Evolutionary conservation across 2,113 vertebrate genomes (phyloP).

Genomic region (Rhynchopsitta pachyrhyncha): DNA sequence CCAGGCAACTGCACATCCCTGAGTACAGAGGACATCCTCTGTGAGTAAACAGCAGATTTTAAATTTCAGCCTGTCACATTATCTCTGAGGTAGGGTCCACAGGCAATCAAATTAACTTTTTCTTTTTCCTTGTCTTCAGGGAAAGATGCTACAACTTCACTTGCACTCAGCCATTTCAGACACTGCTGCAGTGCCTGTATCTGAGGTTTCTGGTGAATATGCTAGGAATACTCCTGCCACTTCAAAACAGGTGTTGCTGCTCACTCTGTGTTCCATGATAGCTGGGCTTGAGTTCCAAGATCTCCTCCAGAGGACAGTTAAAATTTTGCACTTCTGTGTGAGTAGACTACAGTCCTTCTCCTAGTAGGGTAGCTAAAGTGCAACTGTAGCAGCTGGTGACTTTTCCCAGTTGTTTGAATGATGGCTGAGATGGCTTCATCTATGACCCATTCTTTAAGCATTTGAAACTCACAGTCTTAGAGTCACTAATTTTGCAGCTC

Average conservation of each 20-base stretch:
- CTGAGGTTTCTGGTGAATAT: background rate
- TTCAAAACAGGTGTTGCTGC: background rate
- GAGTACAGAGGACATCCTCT: background rate
- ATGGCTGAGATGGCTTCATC: background rate
- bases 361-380: background rate
- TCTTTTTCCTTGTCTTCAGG: background rate
- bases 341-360: background rate
- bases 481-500: background rate
- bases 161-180: background rate
- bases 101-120: background rate
- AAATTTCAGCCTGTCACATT: background rate
- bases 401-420: background rate
- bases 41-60: background rate
- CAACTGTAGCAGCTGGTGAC: background rate
- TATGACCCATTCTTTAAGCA: background rate
- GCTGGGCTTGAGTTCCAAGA: background rate
- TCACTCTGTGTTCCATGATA: background rate
- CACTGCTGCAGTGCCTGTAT: fast-evolving
- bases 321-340: background rate
- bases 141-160: background rate
- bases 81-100: background rate
- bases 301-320: background rate
- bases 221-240: background rate
- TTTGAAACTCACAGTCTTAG: background rate
- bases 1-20: background rate